Percentiles rank a stretch among this genome's conserved stretches.
These are phyloP conservation scores for Geotrupes spiniger DNA, from an alignment of 2,888 invertebrate species.

Conservation along the genomic window DNA sequence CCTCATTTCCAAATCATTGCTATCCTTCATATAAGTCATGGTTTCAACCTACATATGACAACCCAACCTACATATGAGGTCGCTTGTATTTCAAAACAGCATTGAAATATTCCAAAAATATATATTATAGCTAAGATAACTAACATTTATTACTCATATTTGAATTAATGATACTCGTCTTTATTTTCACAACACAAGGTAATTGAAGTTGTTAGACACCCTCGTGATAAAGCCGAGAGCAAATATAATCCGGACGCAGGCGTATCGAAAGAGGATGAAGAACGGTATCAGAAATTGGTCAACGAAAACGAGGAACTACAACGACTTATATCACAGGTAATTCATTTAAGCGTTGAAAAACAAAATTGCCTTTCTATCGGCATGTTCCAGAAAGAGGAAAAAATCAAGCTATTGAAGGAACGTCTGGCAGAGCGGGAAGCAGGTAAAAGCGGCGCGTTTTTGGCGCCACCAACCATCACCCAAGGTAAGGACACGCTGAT, in stretches of 20 bases:
- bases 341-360: constrained; percentile 20
- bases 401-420: constrained; percentile 77
- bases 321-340: constrained; percentile 89
- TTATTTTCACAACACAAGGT: too few relatives aligned
- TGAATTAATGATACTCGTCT: too few relatives aligned
- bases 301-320: constrained; percentile 96
- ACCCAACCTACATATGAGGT: too few relatives aligned
- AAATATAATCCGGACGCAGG: constrained; percentile 82
- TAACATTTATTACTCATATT: too few relatives aligned
- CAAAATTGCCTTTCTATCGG: background rate
- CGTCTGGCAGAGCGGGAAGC: constrained; percentile 77
- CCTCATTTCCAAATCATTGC: too few relatives aligned
- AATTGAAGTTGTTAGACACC: constrained; percentile 86
- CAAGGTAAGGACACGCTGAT: constrained; percentile 75
- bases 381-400: constrained; percentile 78
- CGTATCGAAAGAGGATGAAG: constrained; percentile 89
- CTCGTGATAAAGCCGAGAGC: constrained; percentile 82
- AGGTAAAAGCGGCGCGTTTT: constrained; percentile 48
- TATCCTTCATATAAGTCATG: too few relatives aligned
- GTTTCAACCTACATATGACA: too few relatives aligned
- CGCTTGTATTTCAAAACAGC: constrained; percentile 4
- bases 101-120: background rate
- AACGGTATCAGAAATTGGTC: constrained; percentile 87
- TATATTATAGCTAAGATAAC: too few relatives aligned
- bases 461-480: constrained; percentile 50